Base-by-base conservation (phyloP, 2,113 vertebrate species). In the Sterna hirundo region DNA sequence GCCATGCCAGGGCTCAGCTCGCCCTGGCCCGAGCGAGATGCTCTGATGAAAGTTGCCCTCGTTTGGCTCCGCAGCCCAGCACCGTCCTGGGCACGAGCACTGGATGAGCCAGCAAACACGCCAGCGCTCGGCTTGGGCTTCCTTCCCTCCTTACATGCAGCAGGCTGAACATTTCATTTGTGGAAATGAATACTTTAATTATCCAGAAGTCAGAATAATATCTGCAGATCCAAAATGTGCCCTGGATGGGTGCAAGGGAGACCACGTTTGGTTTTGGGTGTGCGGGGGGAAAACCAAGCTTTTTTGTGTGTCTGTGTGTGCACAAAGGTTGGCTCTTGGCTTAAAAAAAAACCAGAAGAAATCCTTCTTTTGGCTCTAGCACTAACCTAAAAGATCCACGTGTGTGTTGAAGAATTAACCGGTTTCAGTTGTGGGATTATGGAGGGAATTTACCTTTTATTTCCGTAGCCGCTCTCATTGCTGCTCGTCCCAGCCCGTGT, bases 401-500 rank as follows among this genome's bases (percentile, higher is more conserved):
- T 16, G n/a, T 42, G 19, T 6, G 7, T 12, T 38, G 80, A 58
- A 68, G 84, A 74, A 68, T 42, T 52, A 85, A 88, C 27, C 7
- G 0, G 6, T 76, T 66, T 71, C 71, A 93, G 23, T 66, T 29
- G 18, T 38, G 80, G 91, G 91, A 88, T 93, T 91, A 88, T 11
- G 38, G 71, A 46, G 84, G 70, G 94, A 94, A 88, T 94, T 94
- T 68, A 29, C 66, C 66, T 86, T 90, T 86, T 46, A 30, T 92
- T 90, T 51, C 71, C 38, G 29, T 15, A 75, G 62, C 78, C 1
- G 1, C 15, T 87, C 78, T 78, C 83, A 25, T 25, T 7, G 3
- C 74, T 70, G 74, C 91, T 75, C 57, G 12, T 38, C 88, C 52
- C 74, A 66, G 68, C 88, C 70, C 36, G 4, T 17, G 83, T 14